Conservation (phyloP, 2,797 vertebrate genomes). For the Xiphophorus birchmanni region DNA sequence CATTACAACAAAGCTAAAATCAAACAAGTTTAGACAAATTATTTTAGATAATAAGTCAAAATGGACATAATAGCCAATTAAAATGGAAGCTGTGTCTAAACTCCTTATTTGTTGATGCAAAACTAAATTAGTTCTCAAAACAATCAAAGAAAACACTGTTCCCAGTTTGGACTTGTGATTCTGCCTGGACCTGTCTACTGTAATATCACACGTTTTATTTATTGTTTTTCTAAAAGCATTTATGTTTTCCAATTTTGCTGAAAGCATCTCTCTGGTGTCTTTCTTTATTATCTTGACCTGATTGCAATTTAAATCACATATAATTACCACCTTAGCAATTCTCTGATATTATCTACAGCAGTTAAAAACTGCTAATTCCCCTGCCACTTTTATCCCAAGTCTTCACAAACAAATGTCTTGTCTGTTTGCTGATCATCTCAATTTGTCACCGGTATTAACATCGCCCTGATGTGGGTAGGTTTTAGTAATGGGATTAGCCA, state of each 20-base stretch:
- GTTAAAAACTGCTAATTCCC: slow-evolving; percentile 28
- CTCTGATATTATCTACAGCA: slow-evolving; percentile 23
- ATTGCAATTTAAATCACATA: slow-evolving; percentile 48
- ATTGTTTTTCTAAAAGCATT: slow-evolving; percentile 1
- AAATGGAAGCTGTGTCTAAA: not conserved
- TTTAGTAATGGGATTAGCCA: slow-evolving; percentile 61
- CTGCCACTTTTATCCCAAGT: slow-evolving; percentile 23
- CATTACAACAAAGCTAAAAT: not conserved
- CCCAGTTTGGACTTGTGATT: not conserved
- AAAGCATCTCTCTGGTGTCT: slow-evolving; percentile 5
- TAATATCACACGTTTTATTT: not conserved
- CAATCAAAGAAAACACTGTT: not conserved
- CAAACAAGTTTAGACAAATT: not conserved
- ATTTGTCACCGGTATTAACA: slow-evolving; percentile 55
- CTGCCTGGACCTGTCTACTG: not conserved
- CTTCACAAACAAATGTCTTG: slow-evolving; percentile 52
- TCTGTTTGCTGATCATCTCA: slow-evolving; percentile 61
- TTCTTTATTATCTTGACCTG: slow-evolving; percentile 12
- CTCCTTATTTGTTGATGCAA: not conserved
- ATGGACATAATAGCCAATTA: not conserved
- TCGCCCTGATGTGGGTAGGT: slow-evolving; percentile 46
- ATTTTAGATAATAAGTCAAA: not conserved
- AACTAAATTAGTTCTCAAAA: not conserved
- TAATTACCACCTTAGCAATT: slow-evolving; percentile 39
- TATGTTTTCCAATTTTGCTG: not conserved